Percentiles rank a stretch among this genome's conserved stretches.
Evolutionary conservation across 2,113 vertebrate species (phyloP).

Genomic region (Halcyon malimbica): DNA sequence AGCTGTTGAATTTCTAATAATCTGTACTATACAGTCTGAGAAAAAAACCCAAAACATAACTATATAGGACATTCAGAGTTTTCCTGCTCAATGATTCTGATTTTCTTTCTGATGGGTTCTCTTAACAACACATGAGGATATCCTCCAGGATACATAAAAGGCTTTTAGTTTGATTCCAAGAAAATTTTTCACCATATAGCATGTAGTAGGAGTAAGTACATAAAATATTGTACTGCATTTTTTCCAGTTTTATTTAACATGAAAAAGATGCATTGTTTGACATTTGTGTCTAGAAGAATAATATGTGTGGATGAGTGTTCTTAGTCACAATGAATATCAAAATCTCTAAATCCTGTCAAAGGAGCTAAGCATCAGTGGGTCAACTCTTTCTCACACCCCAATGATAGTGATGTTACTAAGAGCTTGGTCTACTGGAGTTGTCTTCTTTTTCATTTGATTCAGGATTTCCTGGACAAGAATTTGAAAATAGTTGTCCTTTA

Average conservation of each 20-base stretch:
- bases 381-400: not conserved
- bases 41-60: too few relatives aligned
- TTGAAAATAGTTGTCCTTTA: not conserved
- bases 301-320: not conserved
- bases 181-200: not conserved
- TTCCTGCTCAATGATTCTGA: not conserved
- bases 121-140: not conserved
- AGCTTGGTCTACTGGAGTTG: not conserved
- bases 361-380: not conserved
- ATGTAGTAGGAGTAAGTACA: not conserved
- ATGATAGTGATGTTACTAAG: not conserved
- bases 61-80: not conserved
- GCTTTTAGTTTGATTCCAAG: not conserved
- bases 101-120: not conserved
- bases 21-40: not conserved
- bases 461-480: not conserved
- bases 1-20: not conserved
- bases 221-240: not conserved
- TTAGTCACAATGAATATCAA: not conserved
- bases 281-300: not conserved
- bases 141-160: rapidly evolving
- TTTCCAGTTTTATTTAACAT: not conserved
- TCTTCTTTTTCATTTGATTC: not conserved
- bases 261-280: not conserved
- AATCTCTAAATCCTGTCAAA: not conserved